Evolutionary conservation across 2,888 invertebrate genomes (phyloP), one percentile per base, ranked within the genome.

Genomic region (Nycteola revayana): DNA sequence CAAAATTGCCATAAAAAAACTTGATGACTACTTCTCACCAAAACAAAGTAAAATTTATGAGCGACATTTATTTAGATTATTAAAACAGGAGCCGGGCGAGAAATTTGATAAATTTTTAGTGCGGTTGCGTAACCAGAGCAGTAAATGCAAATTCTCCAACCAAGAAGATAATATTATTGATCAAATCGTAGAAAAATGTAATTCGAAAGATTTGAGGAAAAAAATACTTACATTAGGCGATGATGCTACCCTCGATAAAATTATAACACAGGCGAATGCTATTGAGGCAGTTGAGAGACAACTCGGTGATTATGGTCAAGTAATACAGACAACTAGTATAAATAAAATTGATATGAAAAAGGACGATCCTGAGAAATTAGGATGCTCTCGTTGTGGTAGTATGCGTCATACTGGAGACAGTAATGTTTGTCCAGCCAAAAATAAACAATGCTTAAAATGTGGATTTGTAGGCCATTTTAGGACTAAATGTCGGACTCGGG

Each of bases 131-230:
- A 9, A 40, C 0, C 57, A 60, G 43, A 29, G 40, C 1, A 11
- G 3, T 1, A 59, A 58, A 44, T 61, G 57, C 22, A 10, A 55
- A 7, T 56, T 58, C 25, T 1, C 6, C 0, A 22, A 25, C 3
- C 10, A 59, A 0, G 52, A 58, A 2, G 10, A n/a, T n/a, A n/a
- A 57, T 6, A 8, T 58, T 0, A 47, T 60, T 5, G 57, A 55
- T 9, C 57, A 58, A 28, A 40, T 57, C 1, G 28, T 28, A 1
- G 54, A 58, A 41, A 58, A 55, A 25, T 42, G 51, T 20, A 7
- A 1, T 0, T 43, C 42, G 9, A 2, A 11, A 1, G 45, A 55
- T 9, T 21, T 53, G 1, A 10, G 50, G 7, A 58, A 54, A 22
- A 52, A 42, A 10, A 42, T 44, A 9, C 8, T 56, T 5, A 32